phyloP scores from a whole-genome alignment of 2,888 invertebrate genomes.

The Podotricha telesiphe region DNA sequence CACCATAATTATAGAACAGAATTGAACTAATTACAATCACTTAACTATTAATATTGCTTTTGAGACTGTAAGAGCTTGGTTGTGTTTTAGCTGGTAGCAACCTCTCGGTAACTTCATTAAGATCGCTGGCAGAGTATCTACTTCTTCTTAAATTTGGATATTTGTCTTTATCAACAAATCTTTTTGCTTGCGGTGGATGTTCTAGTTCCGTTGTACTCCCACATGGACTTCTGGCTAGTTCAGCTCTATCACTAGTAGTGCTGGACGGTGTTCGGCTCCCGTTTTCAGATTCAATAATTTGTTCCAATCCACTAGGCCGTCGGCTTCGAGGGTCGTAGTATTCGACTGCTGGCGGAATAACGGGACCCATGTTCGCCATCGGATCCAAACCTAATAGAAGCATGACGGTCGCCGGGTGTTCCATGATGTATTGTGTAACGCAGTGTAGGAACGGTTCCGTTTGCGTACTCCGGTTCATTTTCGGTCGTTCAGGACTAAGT shows the following conservation, averaged over 20 bases:
- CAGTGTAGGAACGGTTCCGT: conserved; percentile 85
- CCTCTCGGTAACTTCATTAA: conserved; percentile 83
- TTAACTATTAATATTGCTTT: conserved; percentile 81
- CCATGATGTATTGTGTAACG: conserved; percentile 86
- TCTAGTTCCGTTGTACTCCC: conserved; percentile 67
- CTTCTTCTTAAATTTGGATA: conserved; percentile 72
- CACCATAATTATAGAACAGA: too few relatives aligned
- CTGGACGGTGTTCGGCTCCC: conserved; percentile 78
- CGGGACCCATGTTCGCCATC: conserved; percentile 70
- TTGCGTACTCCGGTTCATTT: conserved; percentile 81
- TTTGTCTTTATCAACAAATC: conserved; percentile 66
- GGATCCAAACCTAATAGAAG: conserved; percentile 89
- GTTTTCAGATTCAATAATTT: conserved; percentile 74
- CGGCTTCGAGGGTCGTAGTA: conserved; percentile 73
- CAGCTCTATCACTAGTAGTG: conserved; percentile 68
- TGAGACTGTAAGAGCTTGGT: conserved; percentile 86
- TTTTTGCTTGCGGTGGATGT: conserved; percentile 64
- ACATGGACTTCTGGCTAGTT: conserved; percentile 61
- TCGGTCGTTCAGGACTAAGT: conserved; percentile 69
- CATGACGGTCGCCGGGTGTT: conserved; percentile 89
- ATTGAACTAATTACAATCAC: conserved; percentile 40
- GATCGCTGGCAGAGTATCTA: conserved; percentile 88
- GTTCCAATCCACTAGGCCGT: conserved; percentile 72
- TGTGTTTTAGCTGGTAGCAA: conserved; percentile 82
- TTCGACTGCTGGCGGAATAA: conserved; percentile 73